phyloP scores from a whole-genome alignment of 2,113 vertebrate genomes.

The Thermophis baileyi region DNA sequence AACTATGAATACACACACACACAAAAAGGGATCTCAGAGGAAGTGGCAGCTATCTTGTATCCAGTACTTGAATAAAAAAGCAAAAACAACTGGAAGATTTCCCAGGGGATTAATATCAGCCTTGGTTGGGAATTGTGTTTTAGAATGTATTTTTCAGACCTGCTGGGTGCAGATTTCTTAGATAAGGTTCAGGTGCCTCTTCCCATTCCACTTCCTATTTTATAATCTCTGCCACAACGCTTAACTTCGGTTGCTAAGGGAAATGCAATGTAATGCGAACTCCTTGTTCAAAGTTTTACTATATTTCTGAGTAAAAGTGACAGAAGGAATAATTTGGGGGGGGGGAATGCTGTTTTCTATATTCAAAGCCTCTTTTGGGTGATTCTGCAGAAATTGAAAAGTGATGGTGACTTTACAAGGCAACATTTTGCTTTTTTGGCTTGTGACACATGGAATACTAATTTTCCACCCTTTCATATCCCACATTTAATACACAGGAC shows the following conservation, averaged over 20 bases:
- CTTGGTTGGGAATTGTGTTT: accelerated
- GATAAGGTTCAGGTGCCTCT: neutral
- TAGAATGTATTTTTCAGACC: neutral
- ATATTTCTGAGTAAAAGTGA: neutral
- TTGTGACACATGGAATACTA: neutral
- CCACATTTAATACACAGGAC: neutral
- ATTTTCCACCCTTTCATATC: neutral
- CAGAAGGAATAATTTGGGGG: neutral
- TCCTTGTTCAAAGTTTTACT: neutral
- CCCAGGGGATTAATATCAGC: neutral
- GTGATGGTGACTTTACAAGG: neutral
- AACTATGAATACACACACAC: neutral
- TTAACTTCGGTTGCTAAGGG: accelerated
- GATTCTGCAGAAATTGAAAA: neutral
- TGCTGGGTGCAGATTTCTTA: neutral
- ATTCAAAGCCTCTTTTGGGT: neutral
- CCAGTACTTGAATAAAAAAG: neutral
- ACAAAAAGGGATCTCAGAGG: neutral
- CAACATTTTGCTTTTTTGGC: neutral
- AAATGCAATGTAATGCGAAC: neutral
- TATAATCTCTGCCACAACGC: accelerated
- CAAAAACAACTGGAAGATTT: neutral
- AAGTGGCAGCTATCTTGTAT: neutral
- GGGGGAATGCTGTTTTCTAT: neutral
- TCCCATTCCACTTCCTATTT: neutral